Percentiles rank a stretch among this genome's conserved stretches.
Evolutionary conservation across 2,888 invertebrate genomes (phyloP).

Genomic region (Scaeva pyrastri): DNA sequence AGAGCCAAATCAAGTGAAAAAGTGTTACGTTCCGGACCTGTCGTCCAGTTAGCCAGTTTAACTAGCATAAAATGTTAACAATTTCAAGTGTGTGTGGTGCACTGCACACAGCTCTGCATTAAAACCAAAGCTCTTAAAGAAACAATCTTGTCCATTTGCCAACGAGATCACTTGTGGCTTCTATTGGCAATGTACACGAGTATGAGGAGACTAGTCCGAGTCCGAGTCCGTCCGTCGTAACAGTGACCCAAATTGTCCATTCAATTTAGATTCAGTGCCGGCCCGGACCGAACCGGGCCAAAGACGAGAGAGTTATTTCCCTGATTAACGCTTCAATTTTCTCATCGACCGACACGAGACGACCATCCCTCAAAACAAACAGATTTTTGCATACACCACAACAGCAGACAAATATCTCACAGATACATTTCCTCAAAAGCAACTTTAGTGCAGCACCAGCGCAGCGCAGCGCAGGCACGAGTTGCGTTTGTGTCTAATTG

Average conservation of each 20-base stretch:
- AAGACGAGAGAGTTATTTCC: slow-evolving; percentile 62
- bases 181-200: slow-evolving; percentile 20
- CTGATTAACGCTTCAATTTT: slow-evolving; percentile 38
- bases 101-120: slow-evolving; percentile 31
- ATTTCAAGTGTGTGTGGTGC: slow-evolving; percentile 41
- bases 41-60: slow-evolving; percentile 70
- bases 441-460: too few relatives aligned
- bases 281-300: slow-evolving; percentile 7
- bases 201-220: slow-evolving; percentile 19
- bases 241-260: slow-evolving; percentile 70
- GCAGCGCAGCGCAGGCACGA: background rate
- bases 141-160: slow-evolving; percentile 74
- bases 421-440: background rate
- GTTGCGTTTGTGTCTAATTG: slow-evolving; percentile 60
- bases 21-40: slow-evolving; percentile 74
- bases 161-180: slow-evolving; percentile 61
- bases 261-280: slow-evolving; percentile 28
- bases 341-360: background rate
- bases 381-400: slow-evolving; percentile 59
- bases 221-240: slow-evolving; percentile 50
- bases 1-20: slow-evolving; percentile 74
- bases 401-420: slow-evolving; percentile 32
- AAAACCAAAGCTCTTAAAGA: slow-evolving; percentile 30
- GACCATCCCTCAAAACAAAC: slow-evolving; percentile 28
- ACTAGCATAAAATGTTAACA: slow-evolving; percentile 58